Evolutionary conservation across 2,113 vertebrate species (phyloP).

Genomic region (Athene noctua): DNA sequence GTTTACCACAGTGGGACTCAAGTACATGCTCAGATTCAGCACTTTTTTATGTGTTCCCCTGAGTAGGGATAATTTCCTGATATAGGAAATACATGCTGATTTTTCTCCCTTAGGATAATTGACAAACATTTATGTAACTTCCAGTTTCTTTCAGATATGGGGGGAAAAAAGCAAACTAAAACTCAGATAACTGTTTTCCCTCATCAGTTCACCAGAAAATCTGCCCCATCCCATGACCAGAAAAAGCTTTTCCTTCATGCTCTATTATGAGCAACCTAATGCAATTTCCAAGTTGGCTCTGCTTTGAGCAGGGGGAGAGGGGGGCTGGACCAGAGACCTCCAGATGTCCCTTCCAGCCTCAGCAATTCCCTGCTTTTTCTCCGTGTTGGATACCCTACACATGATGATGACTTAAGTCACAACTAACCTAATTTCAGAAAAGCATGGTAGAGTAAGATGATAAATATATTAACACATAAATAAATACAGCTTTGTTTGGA

Average conservation of each 20-base stretch:
- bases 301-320: not conserved
- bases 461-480: slow-evolving; percentile 60
- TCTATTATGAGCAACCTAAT: not conserved
- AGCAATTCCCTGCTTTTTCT: not conserved
- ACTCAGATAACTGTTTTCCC: not conserved
- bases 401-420: not conserved
- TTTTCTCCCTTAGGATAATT: slow-evolving; percentile 41
- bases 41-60: slow-evolving; percentile 45
- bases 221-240: not conserved
- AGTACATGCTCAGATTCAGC: slow-evolving; percentile 21
- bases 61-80: slow-evolving; percentile 38
- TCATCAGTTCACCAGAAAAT: not conserved
- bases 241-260: not conserved
- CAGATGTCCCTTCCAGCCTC: not conserved
- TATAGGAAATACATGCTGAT: slow-evolving; percentile 49
- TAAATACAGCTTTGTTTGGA: slow-evolving; percentile 61
- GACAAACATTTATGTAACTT: slow-evolving; percentile 43
- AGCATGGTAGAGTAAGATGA: slow-evolving; percentile 16
- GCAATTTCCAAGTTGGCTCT: not conserved
- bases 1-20: slow-evolving; percentile 1
- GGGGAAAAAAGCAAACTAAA: not conserved
- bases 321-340: not conserved
- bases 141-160: not conserved
- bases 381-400: not conserved
- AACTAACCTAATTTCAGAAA: slow-evolving; percentile 10